phyloP scores from a whole-genome alignment of 2,888 invertebrate species.

The Eristalis arbustorum region DNA sequence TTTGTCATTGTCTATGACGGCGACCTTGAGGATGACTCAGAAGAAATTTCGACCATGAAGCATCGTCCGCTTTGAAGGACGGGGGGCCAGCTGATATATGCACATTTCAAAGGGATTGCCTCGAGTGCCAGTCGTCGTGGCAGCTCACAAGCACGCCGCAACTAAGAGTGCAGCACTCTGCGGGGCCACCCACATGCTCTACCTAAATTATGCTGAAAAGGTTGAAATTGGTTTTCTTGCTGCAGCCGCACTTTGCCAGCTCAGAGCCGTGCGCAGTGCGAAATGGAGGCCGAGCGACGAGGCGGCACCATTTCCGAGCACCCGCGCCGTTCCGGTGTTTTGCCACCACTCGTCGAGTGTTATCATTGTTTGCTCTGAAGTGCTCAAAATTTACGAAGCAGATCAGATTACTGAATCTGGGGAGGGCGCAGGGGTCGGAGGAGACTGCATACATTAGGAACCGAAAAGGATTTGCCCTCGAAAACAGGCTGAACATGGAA shows the following conservation, averaged over 20 bases:
- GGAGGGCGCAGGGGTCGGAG: constrained; percentile 27
- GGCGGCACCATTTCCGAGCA: background rate
- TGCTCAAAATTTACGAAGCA: constrained; percentile 46
- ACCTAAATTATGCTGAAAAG: constrained; percentile 35
- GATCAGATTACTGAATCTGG: constrained; percentile 44
- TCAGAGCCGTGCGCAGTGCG: background rate
- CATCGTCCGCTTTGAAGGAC: background rate
- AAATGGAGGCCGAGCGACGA: background rate
- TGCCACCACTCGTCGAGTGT: background rate
- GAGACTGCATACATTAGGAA: constrained; percentile 32
- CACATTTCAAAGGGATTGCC: no score
- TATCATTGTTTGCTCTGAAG: constrained; percentile 19
- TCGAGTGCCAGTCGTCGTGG: background rate
- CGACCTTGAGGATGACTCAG: background rate
- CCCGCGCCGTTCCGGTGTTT: background rate
- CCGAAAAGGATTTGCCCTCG: constrained; percentile 11
- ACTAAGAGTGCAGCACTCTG: constrained; percentile 34
- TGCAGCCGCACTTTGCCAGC: constrained; percentile 25
- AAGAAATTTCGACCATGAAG: no score
- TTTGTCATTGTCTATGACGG: background rate
- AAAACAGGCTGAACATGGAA: background rate
- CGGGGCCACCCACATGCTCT: constrained; percentile 17
- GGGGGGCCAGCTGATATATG: no score
- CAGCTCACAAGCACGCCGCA: background rate
- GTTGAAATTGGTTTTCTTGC: constrained; percentile 30